A percentile compares a stretch with the other conserved stretches of the same genome.
These are phyloP conservation scores for Apis dorsata DNA, from an alignment of 1,140 invertebrate genomes.

Conservation along the genomic window DNA sequence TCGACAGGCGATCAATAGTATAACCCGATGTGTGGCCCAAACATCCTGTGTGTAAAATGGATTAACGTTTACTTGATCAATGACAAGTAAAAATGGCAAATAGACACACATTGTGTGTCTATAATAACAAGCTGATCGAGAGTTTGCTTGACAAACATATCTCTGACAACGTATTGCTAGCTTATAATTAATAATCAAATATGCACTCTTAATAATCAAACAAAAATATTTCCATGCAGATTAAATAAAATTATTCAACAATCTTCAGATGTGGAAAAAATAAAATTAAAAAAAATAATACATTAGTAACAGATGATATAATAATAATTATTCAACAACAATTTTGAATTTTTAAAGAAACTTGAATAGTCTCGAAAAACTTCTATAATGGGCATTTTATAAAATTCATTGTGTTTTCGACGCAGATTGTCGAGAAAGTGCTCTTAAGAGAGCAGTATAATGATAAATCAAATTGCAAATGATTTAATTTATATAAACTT, in stretches of 20 bases:
- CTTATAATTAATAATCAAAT: neutral
- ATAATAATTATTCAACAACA: too few species aligned
- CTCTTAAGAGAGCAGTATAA: slow-evolving; percentile 48
- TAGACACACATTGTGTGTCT: neutral
- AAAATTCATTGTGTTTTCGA: neutral
- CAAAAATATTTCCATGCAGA: neutral
- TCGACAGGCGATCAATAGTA: neutral
- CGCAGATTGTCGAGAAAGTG: slow-evolving; percentile 29
- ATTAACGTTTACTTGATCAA: slow-evolving; percentile 11
- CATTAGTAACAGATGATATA: too few species aligned
- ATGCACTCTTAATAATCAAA: neutral
- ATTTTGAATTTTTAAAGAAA: too few species aligned
- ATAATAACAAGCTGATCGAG: neutral
- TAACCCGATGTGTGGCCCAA: neutral
- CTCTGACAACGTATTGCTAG: neutral
- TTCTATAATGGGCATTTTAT: neutral
- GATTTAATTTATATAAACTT: slow-evolving; percentile 63
- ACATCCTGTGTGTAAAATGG: neutral
- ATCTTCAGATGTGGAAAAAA: neutral
- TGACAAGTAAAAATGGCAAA: slow-evolving; percentile 19
- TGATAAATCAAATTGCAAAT: slow-evolving; percentile 67
- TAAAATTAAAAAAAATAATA: too few species aligned
- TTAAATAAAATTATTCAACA: neutral
- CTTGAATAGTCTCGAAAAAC: too few species aligned
- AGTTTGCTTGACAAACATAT: neutral